Conservation (phyloP, 2,888 invertebrate species). For the Diplazon laetatorius region DNA sequence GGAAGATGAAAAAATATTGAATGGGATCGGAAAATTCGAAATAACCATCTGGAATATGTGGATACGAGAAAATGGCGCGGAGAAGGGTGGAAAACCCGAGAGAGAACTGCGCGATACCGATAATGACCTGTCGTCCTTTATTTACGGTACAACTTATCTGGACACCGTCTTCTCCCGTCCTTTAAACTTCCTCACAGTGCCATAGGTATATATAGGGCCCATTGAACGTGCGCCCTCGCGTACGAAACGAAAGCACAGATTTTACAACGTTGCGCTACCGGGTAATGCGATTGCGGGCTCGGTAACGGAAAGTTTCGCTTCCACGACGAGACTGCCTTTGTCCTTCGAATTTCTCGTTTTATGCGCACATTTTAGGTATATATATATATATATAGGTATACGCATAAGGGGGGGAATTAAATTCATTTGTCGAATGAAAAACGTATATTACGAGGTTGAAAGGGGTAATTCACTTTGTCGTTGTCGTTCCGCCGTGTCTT, state of each 20-base stretch:
- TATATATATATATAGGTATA: constrained; percentile 5
- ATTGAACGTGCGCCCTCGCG: constrained; percentile 13
- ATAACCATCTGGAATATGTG: constrained; percentile 7
- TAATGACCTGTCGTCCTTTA: constrained; percentile 65
- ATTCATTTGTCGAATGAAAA: constrained; percentile 41
- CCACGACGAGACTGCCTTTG: constrained; percentile 15
- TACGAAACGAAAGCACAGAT: constrained; percentile 11
- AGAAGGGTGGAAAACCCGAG: not conserved
- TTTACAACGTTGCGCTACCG: constrained; percentile 21
- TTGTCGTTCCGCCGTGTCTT: not conserved
- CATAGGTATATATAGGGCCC: too few relatives aligned
- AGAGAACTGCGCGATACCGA: constrained; percentile 48
- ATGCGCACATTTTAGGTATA: too few relatives aligned
- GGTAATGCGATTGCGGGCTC: constrained; percentile 60
- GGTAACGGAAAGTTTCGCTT: constrained; percentile 49
- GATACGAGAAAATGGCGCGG: constrained; percentile 3
- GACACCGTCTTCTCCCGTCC: constrained; percentile 22
- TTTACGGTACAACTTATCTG: constrained; percentile 67
- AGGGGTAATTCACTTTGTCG: constrained; percentile 8
- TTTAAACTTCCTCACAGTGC: not conserved
- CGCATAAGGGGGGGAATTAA: constrained; percentile 33
- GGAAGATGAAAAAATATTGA: too few relatives aligned
- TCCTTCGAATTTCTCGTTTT: constrained; percentile 25
- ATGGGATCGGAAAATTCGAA: not conserved
- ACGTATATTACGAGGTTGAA: not conserved